Evolutionary conservation across 30 jellyfish, hydroid and myxozoan genomes (phyloP).

Genomic region (Aurelia aurita complex sp. Pacific): DNA sequence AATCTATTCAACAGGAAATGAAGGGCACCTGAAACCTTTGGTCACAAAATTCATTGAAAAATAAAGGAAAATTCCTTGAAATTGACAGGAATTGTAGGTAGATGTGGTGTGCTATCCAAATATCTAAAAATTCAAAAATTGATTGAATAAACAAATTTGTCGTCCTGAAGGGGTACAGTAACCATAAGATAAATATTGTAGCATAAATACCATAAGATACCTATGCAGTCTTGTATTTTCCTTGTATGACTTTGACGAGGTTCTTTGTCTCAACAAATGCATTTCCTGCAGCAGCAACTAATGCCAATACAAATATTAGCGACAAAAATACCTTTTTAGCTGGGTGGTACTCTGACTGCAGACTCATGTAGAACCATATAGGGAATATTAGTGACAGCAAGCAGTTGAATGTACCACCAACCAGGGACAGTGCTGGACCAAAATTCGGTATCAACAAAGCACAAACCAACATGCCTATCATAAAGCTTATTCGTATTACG

Average conservation of each 20-base stretch:
- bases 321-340: conserved; percentile 53
- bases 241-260: conserved; percentile 74
- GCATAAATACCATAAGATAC: background rate
- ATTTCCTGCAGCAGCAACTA: conserved; percentile 86
- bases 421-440: conserved; percentile 94
- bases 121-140: no score
- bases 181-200: no score
- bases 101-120: no score
- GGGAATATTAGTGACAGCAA: conserved; percentile 85
- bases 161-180: no score
- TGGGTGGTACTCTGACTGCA: conserved; percentile 46
- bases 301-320: conserved; percentile 57
- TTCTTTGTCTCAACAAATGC: conserved; percentile 83
- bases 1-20: no score
- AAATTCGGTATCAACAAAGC: conserved; percentile 84
- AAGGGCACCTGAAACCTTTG: no score
- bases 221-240: conserved; percentile 55
- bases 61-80: no score
- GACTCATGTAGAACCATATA: conserved; percentile 79
- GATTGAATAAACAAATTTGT: no score
- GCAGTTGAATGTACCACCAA: conserved; percentile 93
- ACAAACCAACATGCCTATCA: conserved; percentile 53
- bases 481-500: conserved; percentile 54
- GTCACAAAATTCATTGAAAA: no score
- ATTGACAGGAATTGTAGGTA: no score